Base-by-base conservation (phyloP, 2,113 vertebrate species). In the Oncorhynchus clarkii region DNA sequence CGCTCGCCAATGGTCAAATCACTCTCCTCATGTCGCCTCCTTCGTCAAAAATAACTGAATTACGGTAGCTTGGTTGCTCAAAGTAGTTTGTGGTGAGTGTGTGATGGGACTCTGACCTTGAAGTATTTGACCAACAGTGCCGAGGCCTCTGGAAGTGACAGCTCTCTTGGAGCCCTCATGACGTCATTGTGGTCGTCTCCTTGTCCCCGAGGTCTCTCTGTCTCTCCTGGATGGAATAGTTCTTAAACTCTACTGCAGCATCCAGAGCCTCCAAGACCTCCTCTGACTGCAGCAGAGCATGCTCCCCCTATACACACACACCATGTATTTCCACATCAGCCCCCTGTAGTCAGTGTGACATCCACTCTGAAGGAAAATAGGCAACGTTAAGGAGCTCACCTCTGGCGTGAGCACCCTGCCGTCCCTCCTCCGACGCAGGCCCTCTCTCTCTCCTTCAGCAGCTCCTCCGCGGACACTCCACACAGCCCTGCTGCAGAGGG, bases 201-300 rank as follows among this genome's bases (percentile, higher is more conserved):
- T 2, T 91, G 80, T 39, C 84, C 89, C 60, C 95, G 78, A n/a
- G 87, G 93, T 59, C 87, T 84, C 81, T 84, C 80, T 94, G 92
- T 31, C 87, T 92, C 81, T 91, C 92, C 85, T 90, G 88, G 84
- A 97, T 96, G 60, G 67, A 92, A 85, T 87, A 86, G 77, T 94
- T 95, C 83, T 97, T 95, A 80, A 95, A 96, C 80, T 96, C 93
- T 82, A 97, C 92, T 59, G 95, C 96, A 68, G 94, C 94, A 79
- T 96, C 94, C 87, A 98, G 88, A 66, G 93, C 95, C 87, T 96
- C 95, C 76, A 97, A 91, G 45, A 92, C 95, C 90, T 98, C 96
- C 85, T 98, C 95, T 72, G 97, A 88, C 84, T 95, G 94, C 60
- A 96, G 93, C 85, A 97, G 90, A 57, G 75, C 71, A 82, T 92